Conservation (phyloP, 2,113 vertebrate genomes). For the Sinocyclocheilus maitianheensis region DNA sequence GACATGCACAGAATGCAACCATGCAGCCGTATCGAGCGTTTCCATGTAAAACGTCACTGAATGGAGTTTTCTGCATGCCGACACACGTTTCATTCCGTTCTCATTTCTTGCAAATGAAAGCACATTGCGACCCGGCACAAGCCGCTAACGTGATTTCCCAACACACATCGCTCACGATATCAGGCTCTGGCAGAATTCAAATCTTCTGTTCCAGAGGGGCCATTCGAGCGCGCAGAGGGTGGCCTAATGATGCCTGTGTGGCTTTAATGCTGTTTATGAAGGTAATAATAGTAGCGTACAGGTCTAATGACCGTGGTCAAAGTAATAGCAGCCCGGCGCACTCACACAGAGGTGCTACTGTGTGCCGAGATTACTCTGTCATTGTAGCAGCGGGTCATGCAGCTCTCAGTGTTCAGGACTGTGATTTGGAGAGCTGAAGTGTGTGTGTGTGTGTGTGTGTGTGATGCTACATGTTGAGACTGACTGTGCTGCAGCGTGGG, state of each 20-base stretch:
- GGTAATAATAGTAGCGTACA: constrained; percentile 53
- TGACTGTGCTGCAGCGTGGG: background rate
- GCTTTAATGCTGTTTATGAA: constrained; percentile 55
- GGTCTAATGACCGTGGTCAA: constrained; percentile 53
- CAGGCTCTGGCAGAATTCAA: constrained; percentile 43
- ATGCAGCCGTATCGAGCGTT: background rate
- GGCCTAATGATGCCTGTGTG: constrained; percentile 44
- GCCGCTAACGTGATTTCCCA: background rate
- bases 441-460: constrained; percentile 42
- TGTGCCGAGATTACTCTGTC: constrained; percentile 51
- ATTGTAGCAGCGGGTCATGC: constrained; percentile 49
- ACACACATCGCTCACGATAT: constrained; percentile 28
- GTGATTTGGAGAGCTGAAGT: constrained; percentile 39
- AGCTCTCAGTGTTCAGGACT: constrained; percentile 44
- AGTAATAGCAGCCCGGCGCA: constrained; percentile 49
- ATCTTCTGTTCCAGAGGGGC: constrained; percentile 41
- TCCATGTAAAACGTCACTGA: background rate
- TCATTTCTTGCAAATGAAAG: constrained; percentile 7
- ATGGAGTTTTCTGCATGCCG: background rate
- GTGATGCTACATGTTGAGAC: background rate
- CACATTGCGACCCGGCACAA: background rate
- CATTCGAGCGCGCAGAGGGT: constrained; percentile 41
- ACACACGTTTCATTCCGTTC: background rate
- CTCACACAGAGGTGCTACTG: constrained; percentile 32
- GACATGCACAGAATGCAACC: background rate